A percentile compares a stretch with the other conserved stretches of the same genome.
Conservation (phyloP, 2,888 invertebrate genomes). For the Cantharis rustica region DNA sequence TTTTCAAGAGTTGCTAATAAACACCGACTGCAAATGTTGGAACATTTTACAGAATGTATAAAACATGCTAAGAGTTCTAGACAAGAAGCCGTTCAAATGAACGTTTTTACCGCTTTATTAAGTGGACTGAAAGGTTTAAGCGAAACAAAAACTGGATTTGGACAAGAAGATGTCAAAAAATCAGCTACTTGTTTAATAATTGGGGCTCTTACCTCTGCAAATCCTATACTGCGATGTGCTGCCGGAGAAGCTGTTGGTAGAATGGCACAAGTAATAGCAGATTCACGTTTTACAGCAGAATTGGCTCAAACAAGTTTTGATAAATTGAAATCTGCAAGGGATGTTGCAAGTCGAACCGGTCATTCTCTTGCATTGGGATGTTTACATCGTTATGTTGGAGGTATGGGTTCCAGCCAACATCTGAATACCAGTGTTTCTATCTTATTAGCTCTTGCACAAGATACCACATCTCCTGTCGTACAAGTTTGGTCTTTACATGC, state of each 20-base stretch:
- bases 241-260: conserved; percentile 95
- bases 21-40: conserved; percentile 95
- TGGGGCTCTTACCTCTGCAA: conserved; percentile 74
- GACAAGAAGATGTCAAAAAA: conserved; percentile 88
- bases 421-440: conserved; percentile 94
- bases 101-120: conserved; percentile 92
- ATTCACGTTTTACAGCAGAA: conserved; percentile 86
- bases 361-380: conserved; percentile 95
- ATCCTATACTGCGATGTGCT: conserved; percentile 85
- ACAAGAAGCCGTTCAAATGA: conserved; percentile 95
- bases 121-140: conserved; percentile 87
- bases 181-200: conserved; percentile 81
- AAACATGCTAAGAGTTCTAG: conserved; percentile 89
- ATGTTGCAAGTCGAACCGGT: conserved; percentile 84
- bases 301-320: conserved; percentile 90
- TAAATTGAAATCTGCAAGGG: conserved; percentile 81
- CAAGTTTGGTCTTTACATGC: conserved; percentile 99
- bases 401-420: conserved; percentile 95
- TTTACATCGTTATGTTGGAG: conserved; percentile 92
- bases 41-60: conserved; percentile 95
- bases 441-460: conserved; percentile 91
- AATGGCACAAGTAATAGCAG: conserved; percentile 87
- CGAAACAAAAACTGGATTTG: conserved; percentile 83
- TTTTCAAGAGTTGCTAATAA: conserved; percentile 95
- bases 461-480: conserved; percentile 90